A percentile compares a stretch with the other conserved stretches of the same genome.
These are phyloP conservation scores for Origma solitaria DNA, from an alignment of 2,113 vertebrate species.

Conservation along the genomic window DNA sequence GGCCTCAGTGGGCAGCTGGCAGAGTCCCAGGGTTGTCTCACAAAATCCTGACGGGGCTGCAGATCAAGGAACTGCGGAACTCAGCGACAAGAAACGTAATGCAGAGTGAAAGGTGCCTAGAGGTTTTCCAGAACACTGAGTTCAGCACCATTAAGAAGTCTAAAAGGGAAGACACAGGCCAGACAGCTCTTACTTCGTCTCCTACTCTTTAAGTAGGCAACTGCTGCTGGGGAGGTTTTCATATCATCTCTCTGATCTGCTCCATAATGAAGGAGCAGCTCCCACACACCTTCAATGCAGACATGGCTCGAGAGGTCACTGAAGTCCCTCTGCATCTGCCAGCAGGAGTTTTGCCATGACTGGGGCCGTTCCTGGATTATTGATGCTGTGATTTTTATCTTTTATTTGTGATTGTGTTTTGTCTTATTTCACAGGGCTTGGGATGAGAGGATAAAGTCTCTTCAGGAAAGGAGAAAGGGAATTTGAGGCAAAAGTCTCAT, in stretches of 20 bases:
- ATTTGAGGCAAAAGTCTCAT: background rate
- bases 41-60: background rate
- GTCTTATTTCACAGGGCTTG: background rate
- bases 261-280: background rate
- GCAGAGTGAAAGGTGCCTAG: constrained; percentile 17
- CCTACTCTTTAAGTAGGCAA: background rate
- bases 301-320: background rate
- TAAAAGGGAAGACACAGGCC: background rate
- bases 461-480: background rate
- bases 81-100: background rate
- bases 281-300: background rate
- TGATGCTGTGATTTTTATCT: background rate
- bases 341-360: background rate
- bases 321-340: background rate
- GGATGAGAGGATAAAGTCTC: background rate
- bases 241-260: background rate
- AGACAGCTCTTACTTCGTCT: background rate
- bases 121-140: constrained; percentile 25
- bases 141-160: background rate
- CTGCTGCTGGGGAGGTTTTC: background rate
- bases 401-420: background rate
- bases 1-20: background rate
- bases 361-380: background rate
- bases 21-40: background rate
- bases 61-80: background rate